phyloP scores from a whole-genome alignment of 53 echinoderm and acorn worm genomes.

The Holothuria scabra region DNA sequence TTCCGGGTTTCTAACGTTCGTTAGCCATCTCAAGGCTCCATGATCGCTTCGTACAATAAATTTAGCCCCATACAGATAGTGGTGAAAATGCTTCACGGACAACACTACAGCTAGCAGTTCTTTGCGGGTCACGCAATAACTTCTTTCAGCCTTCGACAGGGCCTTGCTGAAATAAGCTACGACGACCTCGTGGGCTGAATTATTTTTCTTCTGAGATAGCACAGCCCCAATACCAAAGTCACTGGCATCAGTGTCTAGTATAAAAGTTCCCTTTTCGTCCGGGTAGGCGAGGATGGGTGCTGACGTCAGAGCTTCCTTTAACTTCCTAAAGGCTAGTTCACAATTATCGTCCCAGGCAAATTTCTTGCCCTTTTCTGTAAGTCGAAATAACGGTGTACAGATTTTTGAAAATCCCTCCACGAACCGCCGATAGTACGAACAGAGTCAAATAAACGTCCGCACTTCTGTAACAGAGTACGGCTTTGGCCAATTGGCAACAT shows the following conservation, averaged over 20 bases:
- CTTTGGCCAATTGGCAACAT: no score
- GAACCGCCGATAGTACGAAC: conserved; percentile 6
- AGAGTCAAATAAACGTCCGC: no score
- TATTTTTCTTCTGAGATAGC: neutral
- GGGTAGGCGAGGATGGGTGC: conserved; percentile 3
- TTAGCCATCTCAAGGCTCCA: no score
- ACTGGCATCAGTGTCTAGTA: conserved; percentile 24
- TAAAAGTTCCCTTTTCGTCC: conserved; percentile 1
- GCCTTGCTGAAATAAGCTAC: neutral
- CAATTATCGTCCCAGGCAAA: conserved; percentile 13
- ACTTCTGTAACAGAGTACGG: no score
- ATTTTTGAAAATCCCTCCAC: conserved; percentile 1
- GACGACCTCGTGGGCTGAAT: neutral
- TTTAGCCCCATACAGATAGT: no score
- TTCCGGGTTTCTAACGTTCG: no score
- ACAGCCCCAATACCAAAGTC: neutral
- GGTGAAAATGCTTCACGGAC: no score
- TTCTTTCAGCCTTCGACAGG: neutral
- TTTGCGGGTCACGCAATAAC: neutral
- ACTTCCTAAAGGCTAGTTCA: neutral
- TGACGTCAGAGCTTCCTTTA: conserved; percentile 9
- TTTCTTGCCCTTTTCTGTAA: neutral
- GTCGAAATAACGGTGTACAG: conserved; percentile 1
- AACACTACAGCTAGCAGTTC: no score
- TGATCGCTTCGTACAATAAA: no score